Conservation (phyloP, 2,888 invertebrate species). For the Erebia aethiops region DNA sequence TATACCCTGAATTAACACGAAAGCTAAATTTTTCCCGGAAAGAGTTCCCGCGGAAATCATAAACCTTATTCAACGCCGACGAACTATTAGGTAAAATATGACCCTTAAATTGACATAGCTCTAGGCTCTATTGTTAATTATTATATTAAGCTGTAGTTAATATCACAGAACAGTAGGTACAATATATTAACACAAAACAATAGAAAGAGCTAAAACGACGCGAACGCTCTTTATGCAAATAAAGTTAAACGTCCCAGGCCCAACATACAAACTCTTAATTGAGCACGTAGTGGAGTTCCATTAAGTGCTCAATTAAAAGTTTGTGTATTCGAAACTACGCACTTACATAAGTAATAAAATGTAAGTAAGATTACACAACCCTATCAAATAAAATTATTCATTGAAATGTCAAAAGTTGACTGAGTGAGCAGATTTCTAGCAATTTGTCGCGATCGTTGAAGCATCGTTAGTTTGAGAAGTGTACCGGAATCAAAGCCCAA, state of each 20-base stretch:
- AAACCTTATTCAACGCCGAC: too few species aligned
- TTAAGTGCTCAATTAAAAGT: too few species aligned
- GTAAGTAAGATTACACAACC: constrained; percentile 49
- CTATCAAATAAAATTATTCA: constrained; percentile 55
- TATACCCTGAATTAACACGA: too few species aligned
- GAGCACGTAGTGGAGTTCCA: neutral
- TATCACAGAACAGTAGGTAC: too few species aligned
- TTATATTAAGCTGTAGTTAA: too few species aligned
- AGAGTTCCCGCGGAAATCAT: too few species aligned
- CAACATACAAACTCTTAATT: neutral
- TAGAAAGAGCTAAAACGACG: constrained; percentile 11
- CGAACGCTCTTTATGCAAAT: constrained; percentile 5
- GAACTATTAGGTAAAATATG: too few species aligned
- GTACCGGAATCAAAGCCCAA: constrained; percentile 76
- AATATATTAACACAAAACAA: constrained; percentile 11
- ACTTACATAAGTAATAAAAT: neutral
- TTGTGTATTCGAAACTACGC: neutral
- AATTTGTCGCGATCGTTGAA: constrained; percentile 66
- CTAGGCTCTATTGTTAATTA: too few species aligned
- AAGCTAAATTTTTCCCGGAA: too few species aligned
- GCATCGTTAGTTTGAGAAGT: constrained; percentile 77
- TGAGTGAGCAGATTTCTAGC: constrained; percentile 66
- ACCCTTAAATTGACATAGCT: too few species aligned
- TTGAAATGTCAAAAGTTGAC: constrained; percentile 70
- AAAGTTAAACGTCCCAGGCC: neutral